Evolutionary conservation across 1,140 invertebrate genomes (phyloP).

Genomic region (Sipha flava): DNA sequence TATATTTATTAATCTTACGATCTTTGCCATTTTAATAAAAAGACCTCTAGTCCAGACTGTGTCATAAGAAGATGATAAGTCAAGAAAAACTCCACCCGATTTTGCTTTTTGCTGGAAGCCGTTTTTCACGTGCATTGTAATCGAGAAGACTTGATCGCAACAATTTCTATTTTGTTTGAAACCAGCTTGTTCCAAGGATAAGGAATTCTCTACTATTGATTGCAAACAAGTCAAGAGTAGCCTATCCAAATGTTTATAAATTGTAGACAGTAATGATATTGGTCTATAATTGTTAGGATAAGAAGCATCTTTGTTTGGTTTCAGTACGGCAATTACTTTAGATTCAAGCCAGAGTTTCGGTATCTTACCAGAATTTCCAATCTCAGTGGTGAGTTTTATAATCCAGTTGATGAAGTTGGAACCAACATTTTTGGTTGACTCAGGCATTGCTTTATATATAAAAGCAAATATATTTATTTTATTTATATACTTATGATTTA

Average conservation of each 20-base stretch:
- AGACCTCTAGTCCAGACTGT: too few species aligned
- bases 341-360: background rate
- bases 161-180: background rate
- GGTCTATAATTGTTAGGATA: background rate
- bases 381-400: background rate
- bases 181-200: background rate
- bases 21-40: too few species aligned
- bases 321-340: background rate
- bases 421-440: background rate
- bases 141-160: background rate
- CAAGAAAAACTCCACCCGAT: background rate
- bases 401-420: background rate
- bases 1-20: too few species aligned
- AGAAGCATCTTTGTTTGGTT: background rate
- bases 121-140: background rate
- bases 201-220: background rate
- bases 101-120: background rate
- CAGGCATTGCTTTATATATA: too few species aligned
- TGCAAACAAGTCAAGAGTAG: background rate
- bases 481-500: too few species aligned
- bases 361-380: background rate
- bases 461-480: too few species aligned
- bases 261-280: background rate
- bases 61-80: too few species aligned
- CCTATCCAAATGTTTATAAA: background rate